These are phyloP conservation scores for Lepidurus apus DNA, from an alignment of 1,140 invertebrate genomes.

Conservation along the genomic window DNA sequence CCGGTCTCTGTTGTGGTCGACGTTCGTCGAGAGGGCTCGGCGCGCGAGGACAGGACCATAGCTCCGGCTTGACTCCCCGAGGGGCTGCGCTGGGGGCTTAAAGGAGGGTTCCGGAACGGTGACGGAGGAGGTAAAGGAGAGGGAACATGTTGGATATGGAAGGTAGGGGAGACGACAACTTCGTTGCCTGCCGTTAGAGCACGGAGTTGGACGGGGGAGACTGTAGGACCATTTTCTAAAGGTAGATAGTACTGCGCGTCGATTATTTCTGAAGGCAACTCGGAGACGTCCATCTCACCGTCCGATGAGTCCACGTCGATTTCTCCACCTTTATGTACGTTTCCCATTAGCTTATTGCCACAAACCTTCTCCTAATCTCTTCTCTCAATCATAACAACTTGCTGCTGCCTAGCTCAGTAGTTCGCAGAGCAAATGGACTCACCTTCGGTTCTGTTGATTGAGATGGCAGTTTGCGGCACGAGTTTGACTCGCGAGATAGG, in stretches of 20 bases:
- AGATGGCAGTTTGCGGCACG: conserved; percentile 52
- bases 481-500: conserved; percentile 60
- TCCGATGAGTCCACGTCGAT: conserved; percentile 29
- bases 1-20: background rate
- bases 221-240: background rate
- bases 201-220: background rate
- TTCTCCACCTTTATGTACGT: conserved; percentile 17
- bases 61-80: background rate
- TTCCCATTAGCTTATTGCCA: background rate
- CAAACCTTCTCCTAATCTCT: background rate
- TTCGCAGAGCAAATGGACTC: background rate
- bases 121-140: background rate
- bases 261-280: conserved; percentile 23
- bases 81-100: background rate
- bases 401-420: no score
- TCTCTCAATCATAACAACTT: no score
- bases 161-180: conserved; percentile 44
- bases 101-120: conserved; percentile 1
- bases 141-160: conserved; percentile 45
- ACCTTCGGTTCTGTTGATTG: conserved; percentile 52
- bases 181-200: conserved; percentile 43
- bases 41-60: background rate
- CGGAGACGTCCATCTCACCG: conserved; percentile 29
- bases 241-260: background rate
- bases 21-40: background rate